Percentiles rank a stretch among this genome's conserved stretches.
Evolutionary conservation across 2,113 vertebrate species (phyloP).

Genomic region (Bettongia penicillata): DNA sequence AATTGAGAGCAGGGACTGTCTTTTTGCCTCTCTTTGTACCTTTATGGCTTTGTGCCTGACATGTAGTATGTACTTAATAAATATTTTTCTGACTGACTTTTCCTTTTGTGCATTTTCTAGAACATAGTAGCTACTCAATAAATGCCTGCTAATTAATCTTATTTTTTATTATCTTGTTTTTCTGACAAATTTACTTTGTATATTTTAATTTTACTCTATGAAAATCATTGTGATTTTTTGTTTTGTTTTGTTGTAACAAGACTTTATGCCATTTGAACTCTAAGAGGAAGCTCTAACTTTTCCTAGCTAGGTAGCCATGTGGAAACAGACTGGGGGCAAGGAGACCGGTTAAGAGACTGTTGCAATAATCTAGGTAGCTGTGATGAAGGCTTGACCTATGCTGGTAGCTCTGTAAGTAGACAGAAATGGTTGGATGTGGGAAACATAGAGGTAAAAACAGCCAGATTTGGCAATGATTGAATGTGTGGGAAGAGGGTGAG

Average conservation of each 20-base stretch:
- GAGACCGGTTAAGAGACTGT: neutral
- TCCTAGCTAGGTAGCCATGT: neutral
- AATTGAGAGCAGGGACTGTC: too few species aligned
- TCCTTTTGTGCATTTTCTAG: too few species aligned
- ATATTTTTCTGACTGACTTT: too few species aligned
- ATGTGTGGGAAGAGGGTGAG: neutral
- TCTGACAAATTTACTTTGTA: constrained; percentile 24
- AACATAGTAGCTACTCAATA: too few species aligned
- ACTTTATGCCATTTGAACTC: too few species aligned
- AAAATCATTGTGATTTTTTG: neutral
- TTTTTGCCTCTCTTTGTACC: too few species aligned
- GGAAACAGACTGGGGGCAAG: neutral
- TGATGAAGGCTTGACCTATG: neutral
- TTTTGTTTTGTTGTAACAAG: too few species aligned
- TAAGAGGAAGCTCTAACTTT: too few species aligned
- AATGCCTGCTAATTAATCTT: neutral
- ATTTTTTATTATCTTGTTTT: neutral
- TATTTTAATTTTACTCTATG: constrained; percentile 26
- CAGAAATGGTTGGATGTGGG: neutral
- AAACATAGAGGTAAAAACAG: neutral
- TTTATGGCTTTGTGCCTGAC: too few species aligned
- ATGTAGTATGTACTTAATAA: too few species aligned
- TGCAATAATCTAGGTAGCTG: too few species aligned
- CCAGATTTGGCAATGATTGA: neutral
- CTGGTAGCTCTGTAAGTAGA: neutral